Conservation (phyloP, 1,140 invertebrate genomes). For the Drosophila seguyi region DNA sequence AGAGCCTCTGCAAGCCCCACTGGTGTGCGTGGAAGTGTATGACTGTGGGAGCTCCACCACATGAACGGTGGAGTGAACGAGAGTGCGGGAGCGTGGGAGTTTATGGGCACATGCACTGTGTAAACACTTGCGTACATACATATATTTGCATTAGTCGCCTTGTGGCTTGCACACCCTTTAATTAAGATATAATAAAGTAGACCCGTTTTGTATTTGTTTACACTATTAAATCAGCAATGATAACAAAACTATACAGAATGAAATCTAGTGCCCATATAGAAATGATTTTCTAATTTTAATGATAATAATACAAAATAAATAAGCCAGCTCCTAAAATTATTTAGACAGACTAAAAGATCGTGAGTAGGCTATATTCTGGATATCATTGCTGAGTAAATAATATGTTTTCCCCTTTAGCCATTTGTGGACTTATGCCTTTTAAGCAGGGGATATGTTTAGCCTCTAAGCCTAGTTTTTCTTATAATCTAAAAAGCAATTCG, state of each 20-base stretch:
- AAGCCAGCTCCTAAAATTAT: no score
- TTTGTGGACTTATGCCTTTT: no score
- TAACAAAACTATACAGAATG: not conserved
- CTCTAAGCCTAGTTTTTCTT: no score
- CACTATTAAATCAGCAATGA: not conserved
- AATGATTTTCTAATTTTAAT: not conserved
- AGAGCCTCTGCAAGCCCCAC: conserved; percentile 13
- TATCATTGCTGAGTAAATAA: no score
- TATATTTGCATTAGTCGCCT: not conserved
- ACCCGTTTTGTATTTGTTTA: not conserved
- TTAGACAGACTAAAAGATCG: no score
- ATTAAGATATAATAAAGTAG: conserved; percentile 1
- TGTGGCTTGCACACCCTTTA: conserved; percentile 25
- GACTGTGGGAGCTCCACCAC: conserved; percentile 12
- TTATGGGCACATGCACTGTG: conserved; percentile 23
- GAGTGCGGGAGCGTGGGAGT: conserved; percentile 50
- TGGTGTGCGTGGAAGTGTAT: not conserved
- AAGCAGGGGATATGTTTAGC: no score
- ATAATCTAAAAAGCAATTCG: no score
- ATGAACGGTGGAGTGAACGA: conserved; percentile 1
- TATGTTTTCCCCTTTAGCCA: no score
- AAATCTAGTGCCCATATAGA: not conserved
- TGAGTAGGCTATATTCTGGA: no score
- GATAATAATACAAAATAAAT: no score
- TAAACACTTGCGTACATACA: conserved; percentile 4